Conservation (phyloP, 2,797 vertebrate genomes). For the Rhynchotus rufescens region DNA sequence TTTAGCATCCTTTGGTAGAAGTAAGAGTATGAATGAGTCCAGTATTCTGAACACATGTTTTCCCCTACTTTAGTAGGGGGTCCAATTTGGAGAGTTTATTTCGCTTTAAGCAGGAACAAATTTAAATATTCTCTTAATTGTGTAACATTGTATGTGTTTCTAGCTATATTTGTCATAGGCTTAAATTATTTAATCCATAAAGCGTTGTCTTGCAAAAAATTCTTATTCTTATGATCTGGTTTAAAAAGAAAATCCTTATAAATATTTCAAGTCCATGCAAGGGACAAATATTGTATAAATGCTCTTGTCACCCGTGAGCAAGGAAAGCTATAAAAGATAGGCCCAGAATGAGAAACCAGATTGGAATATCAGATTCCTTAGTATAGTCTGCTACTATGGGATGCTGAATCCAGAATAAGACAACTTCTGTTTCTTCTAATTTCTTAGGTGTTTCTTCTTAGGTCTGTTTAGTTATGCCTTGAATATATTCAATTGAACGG, state of each 20-base stretch:
- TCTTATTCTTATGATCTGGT: neutral
- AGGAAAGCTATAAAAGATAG: constrained; percentile 52
- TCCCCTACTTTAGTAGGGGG: rapidly evolving
- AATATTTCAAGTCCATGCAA: constrained; percentile 50
- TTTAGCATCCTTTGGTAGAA: neutral
- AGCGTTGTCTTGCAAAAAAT: constrained; percentile 34
- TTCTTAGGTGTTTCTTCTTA: constrained; percentile 30
- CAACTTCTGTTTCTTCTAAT: constrained; percentile 23
- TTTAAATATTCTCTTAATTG: neutral
- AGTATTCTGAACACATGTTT: neutral
- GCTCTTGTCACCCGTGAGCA: neutral
- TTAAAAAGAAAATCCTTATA: neutral
- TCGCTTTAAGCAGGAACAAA: neutral
- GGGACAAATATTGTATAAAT: constrained; percentile 44
- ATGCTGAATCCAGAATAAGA: constrained; percentile 45
- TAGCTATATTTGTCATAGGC: constrained; percentile 5
- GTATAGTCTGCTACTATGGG: constrained; percentile 54
- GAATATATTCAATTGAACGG: constrained; percentile 6
- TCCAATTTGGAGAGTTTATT: neutral
- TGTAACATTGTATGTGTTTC: constrained; percentile 25
- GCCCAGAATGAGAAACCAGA: constrained; percentile 14
- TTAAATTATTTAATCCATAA: constrained; percentile 59
- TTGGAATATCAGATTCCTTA: constrained; percentile 29
- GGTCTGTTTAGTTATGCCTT: constrained; percentile 26
- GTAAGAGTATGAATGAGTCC: neutral